Base-by-base conservation (phyloP, 1,140 invertebrate genomes). In the Drosophila santomea region DNA sequence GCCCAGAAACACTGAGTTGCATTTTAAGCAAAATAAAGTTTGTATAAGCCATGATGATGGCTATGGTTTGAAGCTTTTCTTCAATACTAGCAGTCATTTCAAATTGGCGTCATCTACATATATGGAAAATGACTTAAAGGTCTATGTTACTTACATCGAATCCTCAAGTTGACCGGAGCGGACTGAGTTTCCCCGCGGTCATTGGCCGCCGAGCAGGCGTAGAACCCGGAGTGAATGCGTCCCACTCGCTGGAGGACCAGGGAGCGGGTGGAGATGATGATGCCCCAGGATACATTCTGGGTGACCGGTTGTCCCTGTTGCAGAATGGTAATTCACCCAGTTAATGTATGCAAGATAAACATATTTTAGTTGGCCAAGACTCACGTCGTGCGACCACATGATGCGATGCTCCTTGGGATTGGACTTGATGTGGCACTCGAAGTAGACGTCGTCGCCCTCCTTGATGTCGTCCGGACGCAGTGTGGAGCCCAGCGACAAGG, bases 391-490 rank as follows among this genome's bases (percentile, higher is more conserved):
- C 80, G 95, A 96, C 97, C 97, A 98, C 12, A 95, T 95, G 60
- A 98, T 96, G 80, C 96, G 96, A 75, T 96, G 95, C 92, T 96
- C 95, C 84, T 95, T 95, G 8, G 97, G 97, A 93, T 97, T 97
- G 10, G 97, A 95, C 80, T 95, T 95, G 63, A 98, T 97, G 91
- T 96, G 95, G 92, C 97, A 98, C 90, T 97, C 97, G 82, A 98
- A 98, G 93, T 97, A 98, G n/a, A 98, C 96, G 93, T 98, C 97
- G 88, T 97, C 97, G 38, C 97, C 97, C 93, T 97, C 97, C 91
- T 97, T 97, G 90, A 98, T 98, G 90, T 97, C 96, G 78, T 96
- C 95, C 15, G 97, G 95, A 91, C 96, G 97, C 55, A 98, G 93
- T 14, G 96, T 97, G 72, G 96, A 96, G 68, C 97, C 97, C 58